Conservation (phyloP, 2,888 invertebrate species). For the Cordilura impudica region DNA sequence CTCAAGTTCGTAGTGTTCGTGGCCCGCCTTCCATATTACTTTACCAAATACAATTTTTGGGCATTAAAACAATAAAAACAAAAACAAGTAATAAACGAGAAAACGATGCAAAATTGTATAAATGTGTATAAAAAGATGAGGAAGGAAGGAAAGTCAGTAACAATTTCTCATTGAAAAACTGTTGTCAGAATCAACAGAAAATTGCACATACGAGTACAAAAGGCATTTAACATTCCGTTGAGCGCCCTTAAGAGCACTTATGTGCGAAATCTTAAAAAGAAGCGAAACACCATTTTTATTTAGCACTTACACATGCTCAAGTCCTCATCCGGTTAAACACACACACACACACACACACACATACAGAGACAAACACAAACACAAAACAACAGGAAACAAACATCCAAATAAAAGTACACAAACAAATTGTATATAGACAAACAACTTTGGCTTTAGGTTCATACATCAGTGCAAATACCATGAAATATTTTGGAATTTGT, state of each 20-base stretch:
- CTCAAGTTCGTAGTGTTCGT: not conserved
- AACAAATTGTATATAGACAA: slow-evolving; percentile 16
- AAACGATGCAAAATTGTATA: not conserved
- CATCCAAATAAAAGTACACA: slow-evolving; percentile 36
- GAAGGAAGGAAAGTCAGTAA: slow-evolving; percentile 42
- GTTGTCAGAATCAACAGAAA: slow-evolving; percentile 50
- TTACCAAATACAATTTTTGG: not conserved
- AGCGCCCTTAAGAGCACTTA: slow-evolving; percentile 65
- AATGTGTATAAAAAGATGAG: not conserved
- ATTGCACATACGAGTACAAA: slow-evolving; percentile 54
- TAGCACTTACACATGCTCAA: slow-evolving; percentile 64
- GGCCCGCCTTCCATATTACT: not conserved
- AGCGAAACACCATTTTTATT: slow-evolving; percentile 64
- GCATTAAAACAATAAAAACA: slow-evolving; percentile 26
- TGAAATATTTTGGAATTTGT: not conserved
- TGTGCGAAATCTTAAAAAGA: slow-evolving; percentile 63
- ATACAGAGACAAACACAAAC: slow-evolving; percentile 9
- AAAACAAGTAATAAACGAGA: slow-evolving; percentile 21
- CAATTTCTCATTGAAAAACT: slow-evolving; percentile 46
- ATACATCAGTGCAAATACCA: slow-evolving; percentile 13
- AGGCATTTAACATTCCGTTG: slow-evolving; percentile 60
- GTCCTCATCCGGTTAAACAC: slow-evolving; percentile 56
- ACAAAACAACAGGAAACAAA: slow-evolving; percentile 46
- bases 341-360: slow-evolving; percentile 22
- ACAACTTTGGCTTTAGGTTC: slow-evolving; percentile 19